A percentile compares a stretch with the other conserved stretches of the same genome.
These are phyloP conservation scores for Drosophila santomea DNA, from an alignment of 1,140 invertebrate species.

Conservation along the genomic window DNA sequence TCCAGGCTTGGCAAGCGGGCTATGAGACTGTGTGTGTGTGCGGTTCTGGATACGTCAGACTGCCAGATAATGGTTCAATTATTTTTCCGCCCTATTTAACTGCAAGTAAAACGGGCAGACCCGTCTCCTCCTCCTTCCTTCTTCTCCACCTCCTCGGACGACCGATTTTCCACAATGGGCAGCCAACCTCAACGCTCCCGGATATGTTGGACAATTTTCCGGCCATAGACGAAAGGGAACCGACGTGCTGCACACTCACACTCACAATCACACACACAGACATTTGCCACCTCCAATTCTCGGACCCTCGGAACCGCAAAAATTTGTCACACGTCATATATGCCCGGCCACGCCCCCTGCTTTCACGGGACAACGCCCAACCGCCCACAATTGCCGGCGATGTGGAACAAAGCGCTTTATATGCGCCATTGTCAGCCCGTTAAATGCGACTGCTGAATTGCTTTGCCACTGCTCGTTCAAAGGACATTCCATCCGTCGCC, in stretches of 20 bases:
- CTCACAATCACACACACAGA: too few relatives aligned
- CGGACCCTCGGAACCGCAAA: conserved; percentile 49
- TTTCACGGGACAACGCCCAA: conserved; percentile 25
- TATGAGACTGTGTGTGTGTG: not conserved
- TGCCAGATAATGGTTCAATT: conserved; percentile 83
- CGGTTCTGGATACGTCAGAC: conserved; percentile 14
- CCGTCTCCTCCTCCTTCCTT: not conserved
- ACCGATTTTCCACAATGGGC: conserved; percentile 31
- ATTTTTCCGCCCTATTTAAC: conserved; percentile 84
- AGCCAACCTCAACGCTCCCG: conserved; percentile 63
- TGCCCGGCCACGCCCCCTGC: conserved; percentile 48
- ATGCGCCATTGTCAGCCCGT: conserved; percentile 60
- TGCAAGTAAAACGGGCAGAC: conserved; percentile 55
- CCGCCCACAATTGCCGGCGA: not conserved
- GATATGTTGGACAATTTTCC: conserved; percentile 77
- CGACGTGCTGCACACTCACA: conserved; percentile 20
- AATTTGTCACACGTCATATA: conserved; percentile 72
- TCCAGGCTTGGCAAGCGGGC: too few relatives aligned
- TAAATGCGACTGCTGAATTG: conserved; percentile 35
- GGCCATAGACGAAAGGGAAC: conserved; percentile 56
- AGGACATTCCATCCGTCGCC: not conserved
- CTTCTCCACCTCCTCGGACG: not conserved
- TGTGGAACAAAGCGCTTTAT: conserved; percentile 56
- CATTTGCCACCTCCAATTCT: conserved; percentile 15
- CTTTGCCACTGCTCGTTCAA: conserved; percentile 3